phyloP scores from a whole-genome alignment of 2,797 vertebrate genomes.

The Lerista edwardsae region DNA sequence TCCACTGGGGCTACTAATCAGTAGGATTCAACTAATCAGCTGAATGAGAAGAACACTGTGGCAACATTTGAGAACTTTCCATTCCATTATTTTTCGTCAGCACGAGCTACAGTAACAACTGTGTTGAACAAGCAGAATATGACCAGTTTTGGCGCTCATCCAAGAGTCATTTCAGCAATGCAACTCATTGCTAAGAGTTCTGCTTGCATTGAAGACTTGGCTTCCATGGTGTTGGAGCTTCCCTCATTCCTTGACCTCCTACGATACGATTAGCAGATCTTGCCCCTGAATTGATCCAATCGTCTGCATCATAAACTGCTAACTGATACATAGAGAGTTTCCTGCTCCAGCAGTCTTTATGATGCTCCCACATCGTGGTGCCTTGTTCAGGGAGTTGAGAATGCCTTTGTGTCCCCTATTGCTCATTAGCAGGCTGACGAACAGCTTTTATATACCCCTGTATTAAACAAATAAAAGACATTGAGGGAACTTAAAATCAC shows the following conservation, averaged over 20 bases:
- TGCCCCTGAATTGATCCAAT: constrained; percentile 24
- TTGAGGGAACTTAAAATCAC: constrained; percentile 58
- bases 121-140: neutral
- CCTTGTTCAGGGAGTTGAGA: constrained; percentile 58
- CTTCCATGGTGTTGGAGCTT: neutral
- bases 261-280: neutral
- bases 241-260: neutral
- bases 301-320: constrained; percentile 37
- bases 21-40: neutral
- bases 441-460: constrained; percentile 56
- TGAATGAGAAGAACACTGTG: neutral
- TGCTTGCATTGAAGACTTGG: neutral
- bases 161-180: neutral
- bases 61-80: neutral
- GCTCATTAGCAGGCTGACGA: constrained; percentile 61
- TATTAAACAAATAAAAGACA: constrained; percentile 65
- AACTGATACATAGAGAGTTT: constrained; percentile 57
- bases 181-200: neutral
- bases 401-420: constrained; percentile 46
- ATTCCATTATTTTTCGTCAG: neutral
- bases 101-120: neutral
- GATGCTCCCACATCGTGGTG: constrained; percentile 58
- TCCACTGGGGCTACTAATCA: too few species aligned
- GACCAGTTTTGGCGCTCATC: neutral
- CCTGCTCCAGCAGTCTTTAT: constrained; percentile 55